Evolutionary conservation across 2,797 vertebrate species (phyloP), one percentile per base, ranked within the genome.

Genomic region (Aplochiton taeniatus): DNA sequence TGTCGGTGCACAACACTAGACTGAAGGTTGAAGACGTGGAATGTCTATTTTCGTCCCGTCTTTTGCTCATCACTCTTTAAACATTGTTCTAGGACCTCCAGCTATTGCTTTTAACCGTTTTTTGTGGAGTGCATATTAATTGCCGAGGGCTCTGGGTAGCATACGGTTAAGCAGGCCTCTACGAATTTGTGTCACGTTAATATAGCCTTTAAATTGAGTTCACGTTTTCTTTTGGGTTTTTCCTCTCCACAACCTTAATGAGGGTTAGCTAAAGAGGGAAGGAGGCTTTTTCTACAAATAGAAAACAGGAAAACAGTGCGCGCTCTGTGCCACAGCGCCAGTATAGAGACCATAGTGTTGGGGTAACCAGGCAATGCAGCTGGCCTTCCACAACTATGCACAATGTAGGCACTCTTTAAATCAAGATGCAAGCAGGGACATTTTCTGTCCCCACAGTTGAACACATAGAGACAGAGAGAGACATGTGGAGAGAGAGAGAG

Each of bases 311-410:
- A 80, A 80, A 88, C 85, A 86, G 77, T 73, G 72, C 20, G 63
- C 68, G 83, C 83, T 85, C 88, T 87, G 87, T 88, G 88, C 81
- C 74, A 75, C 76, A 65, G 73, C 77, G 63, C 81, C 82, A 82
- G 69, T 90, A 92, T 90, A 90, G 88, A 90, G 89, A 70, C 47
- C 85, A 90, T 89, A 90, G 87, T 88, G 90, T 90, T 82, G 63
- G 79, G 83, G 90, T 91, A 87, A 87, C 89, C 79, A 90, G 77
- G 89, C 86, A 89, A 86, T 90, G 89, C 90, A 92, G 91, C 90
- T 92, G 91, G 82, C 72, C 83, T 82, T 83, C 81, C 74, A 84
- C 74, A 92, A 86, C 81, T 84, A 88, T 88, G 87, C 87, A 84
- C 86, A 84, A 81, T 89, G 87, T 86, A 81, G 74, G 80, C 83